Conservation (phyloP, 2,888 invertebrate species). For the Arrhopalites spinosus region DNA sequence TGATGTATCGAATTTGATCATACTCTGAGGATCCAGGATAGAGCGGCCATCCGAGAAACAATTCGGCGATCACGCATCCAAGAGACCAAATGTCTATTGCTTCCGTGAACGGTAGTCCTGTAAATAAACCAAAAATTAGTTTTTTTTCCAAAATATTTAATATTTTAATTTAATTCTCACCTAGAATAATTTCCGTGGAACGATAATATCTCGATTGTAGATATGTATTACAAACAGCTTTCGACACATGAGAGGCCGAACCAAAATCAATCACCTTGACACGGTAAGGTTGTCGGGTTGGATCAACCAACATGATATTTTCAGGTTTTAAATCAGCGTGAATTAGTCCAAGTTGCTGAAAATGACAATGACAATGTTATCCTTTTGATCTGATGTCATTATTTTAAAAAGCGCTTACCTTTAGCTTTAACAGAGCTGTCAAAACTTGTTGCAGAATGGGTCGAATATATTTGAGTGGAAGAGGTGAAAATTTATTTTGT, state of each 20-base stretch:
- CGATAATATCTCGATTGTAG: constrained; percentile 98
- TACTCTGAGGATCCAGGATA: constrained; percentile 99
- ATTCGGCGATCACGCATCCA: constrained; percentile 98
- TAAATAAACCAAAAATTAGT: constrained; percentile 23
- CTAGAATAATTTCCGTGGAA: constrained; percentile 95
- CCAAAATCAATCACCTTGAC: constrained; percentile 99
- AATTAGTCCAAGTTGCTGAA: constrained; percentile 94
- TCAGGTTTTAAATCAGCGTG: constrained; percentile 99
- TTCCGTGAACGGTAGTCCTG: constrained; percentile 94
- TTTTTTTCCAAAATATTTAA: too few species aligned
- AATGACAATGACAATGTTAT: too few species aligned
- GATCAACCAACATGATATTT: constrained; percentile 99
- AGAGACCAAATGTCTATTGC: constrained; percentile 99
- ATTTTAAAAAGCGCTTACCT: constrained; percentile 68
- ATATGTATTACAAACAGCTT: constrained; percentile 99
- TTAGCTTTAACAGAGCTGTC: constrained; percentile 77
- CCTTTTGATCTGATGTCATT: neutral
- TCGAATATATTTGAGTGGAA: constrained; percentile 97
- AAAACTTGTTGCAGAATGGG: constrained; percentile 98
- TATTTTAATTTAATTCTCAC: constrained; percentile 49
- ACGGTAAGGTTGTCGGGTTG: constrained; percentile 94
- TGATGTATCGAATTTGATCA: constrained; percentile 96
- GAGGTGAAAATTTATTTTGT: constrained; percentile 98
- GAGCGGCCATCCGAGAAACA: constrained; percentile 98
- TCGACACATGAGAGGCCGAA: constrained; percentile 98